phyloP scores from a whole-genome alignment of 2,888 invertebrate species.

The Nyleta sp. region DNA sequence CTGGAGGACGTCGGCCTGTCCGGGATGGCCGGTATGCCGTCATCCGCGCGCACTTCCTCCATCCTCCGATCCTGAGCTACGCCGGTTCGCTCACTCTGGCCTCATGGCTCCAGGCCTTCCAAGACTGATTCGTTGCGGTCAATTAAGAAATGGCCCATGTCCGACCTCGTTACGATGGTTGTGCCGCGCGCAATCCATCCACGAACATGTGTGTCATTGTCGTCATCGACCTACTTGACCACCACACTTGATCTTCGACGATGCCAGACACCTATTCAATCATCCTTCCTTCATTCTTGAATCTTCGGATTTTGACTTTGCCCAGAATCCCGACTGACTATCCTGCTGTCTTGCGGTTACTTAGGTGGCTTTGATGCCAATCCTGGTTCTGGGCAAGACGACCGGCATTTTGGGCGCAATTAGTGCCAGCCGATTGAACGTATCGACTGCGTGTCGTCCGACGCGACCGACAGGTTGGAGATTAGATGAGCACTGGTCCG shows the following conservation, averaged over 20 bases:
- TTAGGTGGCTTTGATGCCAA: too few species aligned
- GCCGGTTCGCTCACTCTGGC: constrained; percentile 71
- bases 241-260: constrained; percentile 33
- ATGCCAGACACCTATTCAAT: neutral
- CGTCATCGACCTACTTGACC: constrained; percentile 54
- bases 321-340: too few species aligned
- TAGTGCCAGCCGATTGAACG: too few species aligned
- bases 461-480: constrained; percentile 71
- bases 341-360: too few species aligned
- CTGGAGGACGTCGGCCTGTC: constrained; percentile 82
- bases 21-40: constrained; percentile 86
- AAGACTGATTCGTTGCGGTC: constrained; percentile 31
- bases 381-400: too few species aligned
- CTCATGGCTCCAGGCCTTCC: constrained; percentile 59
- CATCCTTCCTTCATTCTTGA: constrained; percentile 32
- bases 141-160: constrained; percentile 61
- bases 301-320: too few species aligned
- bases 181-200: constrained; percentile 27
- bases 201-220: constrained; percentile 53
- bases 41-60: constrained; percentile 86
- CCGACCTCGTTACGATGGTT: constrained; percentile 55
- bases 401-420: constrained; percentile 32
- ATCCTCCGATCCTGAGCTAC: constrained; percentile 75
- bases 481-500: constrained; percentile 77
- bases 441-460: too few species aligned